Evolutionary conservation across 2,888 invertebrate species (phyloP).

Genomic region (Heliconius charithonia): DNA sequence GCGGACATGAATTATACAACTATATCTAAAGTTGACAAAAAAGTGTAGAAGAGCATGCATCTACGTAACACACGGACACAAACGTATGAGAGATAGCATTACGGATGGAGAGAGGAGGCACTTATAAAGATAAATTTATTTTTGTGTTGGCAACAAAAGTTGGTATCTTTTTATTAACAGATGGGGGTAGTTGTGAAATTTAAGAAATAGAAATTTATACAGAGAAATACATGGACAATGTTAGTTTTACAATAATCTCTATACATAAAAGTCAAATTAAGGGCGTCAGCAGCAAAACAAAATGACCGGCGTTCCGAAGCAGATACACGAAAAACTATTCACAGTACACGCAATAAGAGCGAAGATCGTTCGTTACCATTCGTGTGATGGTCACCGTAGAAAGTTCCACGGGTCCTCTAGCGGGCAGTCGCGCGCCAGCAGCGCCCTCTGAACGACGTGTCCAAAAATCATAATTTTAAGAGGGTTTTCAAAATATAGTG

Average conservation of each 20-base stretch:
- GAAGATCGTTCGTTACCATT: conserved; percentile 61
- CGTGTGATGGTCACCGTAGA: conserved; percentile 66
- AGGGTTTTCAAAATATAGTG: neutral
- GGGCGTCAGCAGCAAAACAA: conserved; percentile 10
- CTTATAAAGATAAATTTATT: neutral
- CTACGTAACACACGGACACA: conserved; percentile 24
- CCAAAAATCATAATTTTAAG: conserved; percentile 20
- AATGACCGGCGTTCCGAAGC: conserved; percentile 33
- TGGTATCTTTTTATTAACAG: neutral
- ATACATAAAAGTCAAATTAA: neutral
- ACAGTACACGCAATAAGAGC: conserved; percentile 30
- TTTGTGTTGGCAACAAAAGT: conserved; percentile 35
- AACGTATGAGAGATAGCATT: conserved; percentile 26
- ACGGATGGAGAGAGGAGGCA: conserved; percentile 27
- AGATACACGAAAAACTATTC: conserved; percentile 32
- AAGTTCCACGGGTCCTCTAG: conserved; percentile 61
- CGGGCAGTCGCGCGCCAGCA: conserved; percentile 55
- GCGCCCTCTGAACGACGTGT: conserved; percentile 48
- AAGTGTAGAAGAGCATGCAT: conserved; percentile 21
- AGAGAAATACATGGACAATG: neutral
- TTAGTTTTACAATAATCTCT: neutral
- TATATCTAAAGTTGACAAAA: neutral
- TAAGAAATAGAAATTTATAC: too few species aligned
- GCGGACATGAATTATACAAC: neutral
- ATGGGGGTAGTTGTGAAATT: conserved; percentile 10